A percentile compares a stretch with the other conserved stretches of the same genome.
Conservation (phyloP, 2,888 invertebrate species). For the Cabera pusaria region DNA sequence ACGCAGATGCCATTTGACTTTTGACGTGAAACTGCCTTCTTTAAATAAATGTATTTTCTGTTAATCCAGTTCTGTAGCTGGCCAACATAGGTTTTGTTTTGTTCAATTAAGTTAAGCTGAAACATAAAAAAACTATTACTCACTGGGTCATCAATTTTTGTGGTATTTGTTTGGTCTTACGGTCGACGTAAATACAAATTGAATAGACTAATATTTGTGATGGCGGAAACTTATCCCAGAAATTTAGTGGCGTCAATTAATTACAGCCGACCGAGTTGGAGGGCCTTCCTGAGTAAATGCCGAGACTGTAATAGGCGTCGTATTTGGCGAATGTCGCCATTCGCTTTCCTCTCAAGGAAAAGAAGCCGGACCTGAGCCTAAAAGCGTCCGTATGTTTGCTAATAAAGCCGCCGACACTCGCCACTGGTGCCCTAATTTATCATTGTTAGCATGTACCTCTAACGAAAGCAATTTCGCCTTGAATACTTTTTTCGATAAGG, state of each 20-base stretch:
- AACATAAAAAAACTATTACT: constrained; percentile 13
- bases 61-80: constrained; percentile 8
- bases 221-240: constrained; percentile 37
- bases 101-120: constrained; percentile 14
- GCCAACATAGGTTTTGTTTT: constrained; percentile 8
- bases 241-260: constrained; percentile 49
- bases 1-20: constrained; percentile 20
- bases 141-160: constrained; percentile 17
- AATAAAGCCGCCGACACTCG: constrained; percentile 67
- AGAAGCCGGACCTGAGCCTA: constrained; percentile 46
- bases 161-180: constrained; percentile 21
- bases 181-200: constrained; percentile 34
- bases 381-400: constrained; percentile 63
- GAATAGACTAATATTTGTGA: constrained; percentile 37
- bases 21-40: constrained; percentile 15
- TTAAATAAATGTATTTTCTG: constrained; percentile 21
- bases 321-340: constrained; percentile 35
- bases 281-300: constrained; percentile 26
- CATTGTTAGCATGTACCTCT: constrained; percentile 67
- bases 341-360: constrained; percentile 50
- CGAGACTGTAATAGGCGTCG: constrained; percentile 35
- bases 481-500: constrained; percentile 52
- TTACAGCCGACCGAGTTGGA: constrained; percentile 37
- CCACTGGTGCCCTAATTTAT: constrained; percentile 70
- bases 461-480: constrained; percentile 71